Percentiles rank a stretch among this genome's conserved stretches.
Evolutionary conservation across 1,140 invertebrate genomes (phyloP).

Genomic region (Dendrolimus punctatus): DNA sequence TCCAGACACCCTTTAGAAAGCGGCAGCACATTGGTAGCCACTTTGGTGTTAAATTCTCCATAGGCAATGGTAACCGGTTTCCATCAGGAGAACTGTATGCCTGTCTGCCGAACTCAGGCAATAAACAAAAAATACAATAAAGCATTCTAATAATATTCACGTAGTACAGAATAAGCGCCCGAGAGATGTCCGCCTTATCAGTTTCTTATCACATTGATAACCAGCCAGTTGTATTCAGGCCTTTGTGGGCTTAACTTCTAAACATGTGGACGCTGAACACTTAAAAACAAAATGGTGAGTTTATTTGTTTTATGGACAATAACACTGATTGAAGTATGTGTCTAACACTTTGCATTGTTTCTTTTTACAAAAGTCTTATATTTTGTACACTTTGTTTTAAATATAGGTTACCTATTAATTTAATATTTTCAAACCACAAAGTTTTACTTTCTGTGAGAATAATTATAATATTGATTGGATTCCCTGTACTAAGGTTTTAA

Average conservation of each 20-base stretch:
- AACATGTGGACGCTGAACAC: slow-evolving; percentile 15
- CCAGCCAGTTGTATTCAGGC: slow-evolving; percentile 10
- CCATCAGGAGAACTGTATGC: slow-evolving; percentile 1
- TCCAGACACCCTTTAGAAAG: not conserved
- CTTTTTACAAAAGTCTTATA: too few relatives aligned
- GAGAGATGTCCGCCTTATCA: slow-evolving; percentile 15
- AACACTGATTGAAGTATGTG: too few relatives aligned
- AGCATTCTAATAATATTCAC: slow-evolving; percentile 2
- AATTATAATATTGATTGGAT: too few relatives aligned
- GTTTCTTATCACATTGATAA: slow-evolving; percentile 12
- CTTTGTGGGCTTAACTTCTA: slow-evolving; percentile 8
- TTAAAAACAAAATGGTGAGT: slow-evolving; percentile 19
- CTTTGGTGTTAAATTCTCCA: too few relatives aligned
- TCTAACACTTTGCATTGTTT: too few relatives aligned
- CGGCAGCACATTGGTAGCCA: not conserved
- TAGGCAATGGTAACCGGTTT: not conserved
- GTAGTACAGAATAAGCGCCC: not conserved
- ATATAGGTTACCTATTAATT: too few relatives aligned
- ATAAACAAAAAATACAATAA: not conserved
- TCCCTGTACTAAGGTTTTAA: too few relatives aligned
- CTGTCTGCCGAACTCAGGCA: not conserved
- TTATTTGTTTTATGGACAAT: not conserved
- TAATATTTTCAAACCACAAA: too few relatives aligned
- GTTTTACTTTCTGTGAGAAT: too few relatives aligned
- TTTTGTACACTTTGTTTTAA: too few relatives aligned